phyloP scores from a whole-genome alignment of 53 echinoderm and acorn worm genomes.

The Echinarachnius parma region DNA sequence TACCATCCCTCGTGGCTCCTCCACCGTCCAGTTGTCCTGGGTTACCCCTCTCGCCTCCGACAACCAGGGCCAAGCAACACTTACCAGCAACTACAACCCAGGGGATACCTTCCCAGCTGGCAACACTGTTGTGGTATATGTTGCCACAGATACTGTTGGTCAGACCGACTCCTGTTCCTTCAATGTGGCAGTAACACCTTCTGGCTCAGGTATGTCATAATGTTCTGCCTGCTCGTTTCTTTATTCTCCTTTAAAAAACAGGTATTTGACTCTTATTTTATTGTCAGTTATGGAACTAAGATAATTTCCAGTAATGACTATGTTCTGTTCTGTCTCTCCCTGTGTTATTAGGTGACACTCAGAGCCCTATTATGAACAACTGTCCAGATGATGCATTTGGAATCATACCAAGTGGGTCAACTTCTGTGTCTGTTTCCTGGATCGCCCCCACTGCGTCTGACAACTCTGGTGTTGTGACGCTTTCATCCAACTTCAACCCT shows the following conservation, averaged over 20 bases:
- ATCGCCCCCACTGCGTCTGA: slow-evolving; percentile 43
- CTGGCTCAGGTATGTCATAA: too few species aligned
- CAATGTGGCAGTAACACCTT: slow-evolving; percentile 23
- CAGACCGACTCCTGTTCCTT: slow-evolving; percentile 49
- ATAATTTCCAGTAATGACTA: too few species aligned
- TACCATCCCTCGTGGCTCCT: slow-evolving; percentile 10
- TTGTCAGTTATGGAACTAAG: too few species aligned
- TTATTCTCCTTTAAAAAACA: too few species aligned
- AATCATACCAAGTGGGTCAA: neutral
- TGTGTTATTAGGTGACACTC: slow-evolving; percentile 2
- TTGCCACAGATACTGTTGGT: slow-evolving; percentile 60
- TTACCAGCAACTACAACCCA: slow-evolving; percentile 27
- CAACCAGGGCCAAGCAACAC: slow-evolving; percentile 42
- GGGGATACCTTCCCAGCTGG: slow-evolving; percentile 36
- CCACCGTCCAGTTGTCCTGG: slow-evolving; percentile 46
- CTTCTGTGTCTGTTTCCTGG: slow-evolving; percentile 29
- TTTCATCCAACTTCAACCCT: slow-evolving; percentile 13
- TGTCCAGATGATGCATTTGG: neutral
- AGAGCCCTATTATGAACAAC: neutral
- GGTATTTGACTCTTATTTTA: too few species aligned
- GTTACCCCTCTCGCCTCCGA: slow-evolving; percentile 45
- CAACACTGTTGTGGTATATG: slow-evolving; percentile 55
- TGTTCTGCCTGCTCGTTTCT: neutral
- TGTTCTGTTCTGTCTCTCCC: too few species aligned
- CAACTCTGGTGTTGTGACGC: neutral